A percentile compares a stretch with the other conserved stretches of the same genome.
Conservation (phyloP, 2,113 vertebrate species). For the Riparia riparia region DNA sequence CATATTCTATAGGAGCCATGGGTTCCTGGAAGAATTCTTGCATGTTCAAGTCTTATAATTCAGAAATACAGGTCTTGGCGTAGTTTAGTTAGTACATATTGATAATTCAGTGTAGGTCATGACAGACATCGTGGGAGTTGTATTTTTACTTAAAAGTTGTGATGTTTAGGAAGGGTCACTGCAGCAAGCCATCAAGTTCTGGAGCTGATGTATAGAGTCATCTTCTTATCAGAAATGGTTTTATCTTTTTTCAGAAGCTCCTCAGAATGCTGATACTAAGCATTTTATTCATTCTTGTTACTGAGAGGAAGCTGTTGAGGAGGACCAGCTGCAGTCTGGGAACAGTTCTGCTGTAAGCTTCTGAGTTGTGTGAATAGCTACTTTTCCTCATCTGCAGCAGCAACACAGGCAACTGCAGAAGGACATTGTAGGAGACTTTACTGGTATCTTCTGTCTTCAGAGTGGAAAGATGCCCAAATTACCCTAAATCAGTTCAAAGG, state of each 20-base stretch:
- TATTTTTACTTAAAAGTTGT: background rate
- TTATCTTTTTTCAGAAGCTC: background rate
- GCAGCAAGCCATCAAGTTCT: background rate
- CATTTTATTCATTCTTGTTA: constrained; percentile 21
- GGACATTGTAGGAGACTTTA: background rate
- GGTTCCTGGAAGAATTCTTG: background rate
- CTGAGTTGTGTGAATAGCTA: background rate
- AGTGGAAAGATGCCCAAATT: background rate
- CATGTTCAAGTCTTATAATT: background rate
- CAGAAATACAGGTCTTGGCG: background rate
- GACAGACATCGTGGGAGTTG: background rate
- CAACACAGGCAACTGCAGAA: background rate
- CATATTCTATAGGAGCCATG: background rate
- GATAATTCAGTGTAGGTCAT: background rate
- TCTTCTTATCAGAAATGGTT: background rate
- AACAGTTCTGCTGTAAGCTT: background rate
- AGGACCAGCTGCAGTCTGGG: constrained; percentile 13
- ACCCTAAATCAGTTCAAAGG: background rate
- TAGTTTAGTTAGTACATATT: background rate
- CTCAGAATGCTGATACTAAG: constrained; percentile 13
- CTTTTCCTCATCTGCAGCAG: background rate
- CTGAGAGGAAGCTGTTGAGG: constrained; percentile 6
- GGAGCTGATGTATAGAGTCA: background rate
- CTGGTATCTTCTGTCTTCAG: background rate
- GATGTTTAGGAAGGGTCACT: background rate